Base-by-base conservation (phyloP, 1,140 invertebrate genomes). In the Drosophila quadrilineata region DNA sequence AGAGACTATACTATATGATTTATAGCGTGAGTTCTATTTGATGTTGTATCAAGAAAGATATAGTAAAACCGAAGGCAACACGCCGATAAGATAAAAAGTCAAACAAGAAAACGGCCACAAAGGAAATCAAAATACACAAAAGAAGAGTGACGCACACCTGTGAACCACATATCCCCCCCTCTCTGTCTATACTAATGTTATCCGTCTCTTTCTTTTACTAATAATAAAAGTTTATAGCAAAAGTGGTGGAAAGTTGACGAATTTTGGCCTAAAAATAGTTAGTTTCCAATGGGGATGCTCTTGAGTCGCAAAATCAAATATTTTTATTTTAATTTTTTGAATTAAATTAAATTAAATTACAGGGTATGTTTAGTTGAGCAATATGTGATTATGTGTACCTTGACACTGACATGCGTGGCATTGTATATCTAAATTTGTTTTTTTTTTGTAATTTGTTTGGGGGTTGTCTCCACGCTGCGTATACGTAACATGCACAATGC, bases 41-140 rank as follows among this genome's bases (percentile, higher is more conserved):
- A 80, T 84, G 72, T 82, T 62, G 62, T 56, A 53, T 82, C 64
- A 68, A 64, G 52, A 84, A 59, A 68, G 63, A 71, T 45, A 65
- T 17, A 38, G 10, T 33, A 31, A 24, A 10, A 19, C 48, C 28
- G 14, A 40, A 17, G n/a, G n/a, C n/a, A n/a, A n/a, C n/a, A n/a
- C n/a, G n/a, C n/a, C 22, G 76, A 82, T 82, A 84, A 84, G 77
- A 84, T 77, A 84, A 43, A 50, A 54, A 41, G 40, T 26, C 40
- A 19, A 46, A 22, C 22, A 3, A 46, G 64, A 29, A 16, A 21
- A 21, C 28, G 28, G 24, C 3, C 12, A n/a, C 17, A 40, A 19
- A 29, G 36, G 50, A 59, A 35, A n/a, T n/a, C 28, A 12, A 43
- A 17, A 36, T 24, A 28, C 22, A 16, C 1, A n/a, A 26, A 35